Conservation (phyloP, 1,140 invertebrate genomes). For the Drosophila virilis region DNA sequence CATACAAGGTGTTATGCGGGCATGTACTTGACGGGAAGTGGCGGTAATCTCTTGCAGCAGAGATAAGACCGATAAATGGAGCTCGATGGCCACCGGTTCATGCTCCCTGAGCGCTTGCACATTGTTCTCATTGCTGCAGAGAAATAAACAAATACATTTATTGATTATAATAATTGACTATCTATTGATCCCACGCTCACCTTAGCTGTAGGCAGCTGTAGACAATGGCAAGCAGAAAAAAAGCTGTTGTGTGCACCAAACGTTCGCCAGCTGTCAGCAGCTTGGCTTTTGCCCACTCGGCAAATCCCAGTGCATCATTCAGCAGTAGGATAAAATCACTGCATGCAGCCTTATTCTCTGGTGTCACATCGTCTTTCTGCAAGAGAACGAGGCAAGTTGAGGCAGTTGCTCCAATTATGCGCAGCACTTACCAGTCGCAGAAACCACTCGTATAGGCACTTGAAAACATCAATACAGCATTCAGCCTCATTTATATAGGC, state of each 20-base stretch:
- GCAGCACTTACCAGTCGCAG: slow-evolving; percentile 19
- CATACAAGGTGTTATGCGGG: slow-evolving; percentile 40
- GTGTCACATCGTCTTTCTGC: slow-evolving; percentile 14
- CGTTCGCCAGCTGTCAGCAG: slow-evolving; percentile 31
- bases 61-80: slow-evolving; percentile 37
- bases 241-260: slow-evolving; percentile 35
- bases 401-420: neutral
- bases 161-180: neutral
- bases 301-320: slow-evolving; percentile 32
- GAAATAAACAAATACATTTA: neutral
- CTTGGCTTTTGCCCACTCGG: slow-evolving; percentile 5
- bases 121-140: slow-evolving; percentile 5
- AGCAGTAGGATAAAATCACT: slow-evolving; percentile 14
- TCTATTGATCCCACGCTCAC: neutral
- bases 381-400: neutral
- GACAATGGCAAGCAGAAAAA: slow-evolving; percentile 48
- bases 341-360: neutral
- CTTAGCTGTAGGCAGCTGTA: slow-evolving; percentile 12
- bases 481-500: slow-evolving; percentile 39
- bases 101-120: slow-evolving; percentile 1
- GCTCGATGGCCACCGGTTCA: slow-evolving; percentile 18
- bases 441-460: slow-evolving; percentile 51
- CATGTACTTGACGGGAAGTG: slow-evolving; percentile 1
- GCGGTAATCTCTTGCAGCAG: slow-evolving; percentile 28
- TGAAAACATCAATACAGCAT: slow-evolving; percentile 32